Percentiles rank a stretch among this genome's conserved stretches.
These are phyloP conservation scores for Aporophyla lueneburgensis DNA, from an alignment of 2,888 invertebrate genomes.

Conservation along the genomic window DNA sequence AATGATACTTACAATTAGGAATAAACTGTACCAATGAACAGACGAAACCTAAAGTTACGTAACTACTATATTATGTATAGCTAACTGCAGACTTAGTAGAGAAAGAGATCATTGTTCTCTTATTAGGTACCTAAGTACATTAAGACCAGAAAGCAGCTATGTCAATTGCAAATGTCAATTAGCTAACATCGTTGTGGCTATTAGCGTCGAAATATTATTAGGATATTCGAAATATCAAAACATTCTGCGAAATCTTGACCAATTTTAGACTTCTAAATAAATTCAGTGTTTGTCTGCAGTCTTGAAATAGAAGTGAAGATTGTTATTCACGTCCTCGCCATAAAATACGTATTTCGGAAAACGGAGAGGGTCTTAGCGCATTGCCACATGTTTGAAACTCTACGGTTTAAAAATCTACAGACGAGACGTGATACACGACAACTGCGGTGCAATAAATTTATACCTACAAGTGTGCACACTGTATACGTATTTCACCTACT, in stretches of 20 bases:
- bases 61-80: too few relatives aligned
- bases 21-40: too few relatives aligned
- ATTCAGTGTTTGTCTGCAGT: not conserved
- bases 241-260: not conserved
- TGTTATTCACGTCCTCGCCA: slow-evolving; percentile 31
- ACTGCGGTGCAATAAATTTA: slow-evolving; percentile 16
- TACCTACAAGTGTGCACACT: not conserved
- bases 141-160: too few relatives aligned
- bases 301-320: slow-evolving; percentile 28
- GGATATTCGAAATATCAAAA: not conserved
- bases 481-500: slow-evolving; percentile 1
- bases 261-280: slow-evolving; percentile 5
- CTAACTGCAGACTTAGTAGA: too few relatives aligned
- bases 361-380: slow-evolving; percentile 22
- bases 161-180: not conserved
- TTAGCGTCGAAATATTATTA: not conserved
- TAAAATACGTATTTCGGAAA: slow-evolving; percentile 44
- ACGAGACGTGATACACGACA: slow-evolving; percentile 20
- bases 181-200: not conserved
- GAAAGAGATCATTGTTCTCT: too few relatives aligned
- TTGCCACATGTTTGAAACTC: slow-evolving; percentile 43
- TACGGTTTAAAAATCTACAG: slow-evolving; percentile 53
- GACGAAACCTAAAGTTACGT: too few relatives aligned
- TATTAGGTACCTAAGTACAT: too few relatives aligned
- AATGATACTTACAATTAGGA: too few relatives aligned